Percentiles rank a stretch among this genome's conserved stretches.
These are phyloP conservation scores for Meliscaeva auricollis DNA, from an alignment of 2,888 invertebrate species.

Conservation along the genomic window DNA sequence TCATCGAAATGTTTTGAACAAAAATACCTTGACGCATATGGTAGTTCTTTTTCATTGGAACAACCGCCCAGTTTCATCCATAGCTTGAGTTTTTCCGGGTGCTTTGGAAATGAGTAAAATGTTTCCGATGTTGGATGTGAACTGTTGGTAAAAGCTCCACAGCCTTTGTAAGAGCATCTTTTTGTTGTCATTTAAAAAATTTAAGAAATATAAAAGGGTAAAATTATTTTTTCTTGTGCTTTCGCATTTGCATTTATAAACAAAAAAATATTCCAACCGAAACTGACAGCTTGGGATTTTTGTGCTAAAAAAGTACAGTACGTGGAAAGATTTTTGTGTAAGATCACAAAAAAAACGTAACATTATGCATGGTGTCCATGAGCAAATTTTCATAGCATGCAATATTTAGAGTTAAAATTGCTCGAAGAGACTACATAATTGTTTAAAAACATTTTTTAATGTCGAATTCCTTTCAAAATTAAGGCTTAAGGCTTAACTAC, in stretches of 20 bases:
- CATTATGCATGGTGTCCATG: too few species aligned
- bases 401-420: too few species aligned
- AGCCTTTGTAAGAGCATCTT: slow-evolving; percentile 79
- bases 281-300: too few species aligned
- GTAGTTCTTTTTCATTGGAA: slow-evolving; percentile 64
- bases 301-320: too few species aligned
- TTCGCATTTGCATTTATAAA: slow-evolving; percentile 3
- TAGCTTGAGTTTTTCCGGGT: slow-evolving; percentile 77
- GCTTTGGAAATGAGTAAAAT: slow-evolving; percentile 81
- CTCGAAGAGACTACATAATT: too few species aligned
- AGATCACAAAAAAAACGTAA: too few species aligned
- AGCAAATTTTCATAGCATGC: too few species aligned
- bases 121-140: slow-evolving; percentile 58
- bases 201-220: background rate
- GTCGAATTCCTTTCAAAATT: too few species aligned
- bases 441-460: too few species aligned
- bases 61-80: slow-evolving; percentile 79
- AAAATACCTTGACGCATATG: slow-evolving; percentile 76
- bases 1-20: slow-evolving; percentile 82
- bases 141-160: slow-evolving; percentile 71
- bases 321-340: too few species aligned
- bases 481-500: too few species aligned
- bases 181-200: slow-evolving; percentile 57
- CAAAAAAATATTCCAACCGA: too few species aligned
- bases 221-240: background rate